Evolutionary conservation across 2,888 invertebrate species (phyloP).

Genomic region (Agrochola macilenta): DNA sequence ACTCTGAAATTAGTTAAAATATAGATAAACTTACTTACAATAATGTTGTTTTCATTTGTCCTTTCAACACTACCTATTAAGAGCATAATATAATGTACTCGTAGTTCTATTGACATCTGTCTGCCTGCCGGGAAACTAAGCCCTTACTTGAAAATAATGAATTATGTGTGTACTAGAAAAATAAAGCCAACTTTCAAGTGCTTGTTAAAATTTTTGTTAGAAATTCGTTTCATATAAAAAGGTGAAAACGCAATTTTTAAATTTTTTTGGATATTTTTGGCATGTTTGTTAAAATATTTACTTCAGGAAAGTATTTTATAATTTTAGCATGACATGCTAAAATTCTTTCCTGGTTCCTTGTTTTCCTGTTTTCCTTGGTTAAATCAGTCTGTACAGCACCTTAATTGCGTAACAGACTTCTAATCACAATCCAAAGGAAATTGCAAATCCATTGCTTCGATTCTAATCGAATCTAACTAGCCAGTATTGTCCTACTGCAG

Average conservation of each 20-base stretch:
- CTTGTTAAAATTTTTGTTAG: background rate
- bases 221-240: constrained; percentile 1
- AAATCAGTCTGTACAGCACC: too few relatives aligned
- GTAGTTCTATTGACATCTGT: background rate
- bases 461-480: too few relatives aligned
- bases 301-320: background rate
- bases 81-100: background rate
- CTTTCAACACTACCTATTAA: background rate
- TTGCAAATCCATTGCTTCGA: too few relatives aligned
- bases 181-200: background rate
- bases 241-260: background rate
- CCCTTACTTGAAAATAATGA: background rate
- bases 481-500: too few relatives aligned
- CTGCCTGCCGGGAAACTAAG: background rate
- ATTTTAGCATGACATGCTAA: background rate
- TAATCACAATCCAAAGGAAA: too few relatives aligned
- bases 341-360: too few relatives aligned
- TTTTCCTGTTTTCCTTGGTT: too few relatives aligned
- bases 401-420: too few relatives aligned
- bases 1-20: constrained; percentile 4
- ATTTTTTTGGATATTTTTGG: background rate
- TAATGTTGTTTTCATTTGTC: background rate
- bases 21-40: background rate
- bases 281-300: background rate
- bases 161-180: background rate